These are phyloP conservation scores for Rhyzopertha dominica DNA, from an alignment of 1,140 invertebrate genomes.

Conservation along the genomic window DNA sequence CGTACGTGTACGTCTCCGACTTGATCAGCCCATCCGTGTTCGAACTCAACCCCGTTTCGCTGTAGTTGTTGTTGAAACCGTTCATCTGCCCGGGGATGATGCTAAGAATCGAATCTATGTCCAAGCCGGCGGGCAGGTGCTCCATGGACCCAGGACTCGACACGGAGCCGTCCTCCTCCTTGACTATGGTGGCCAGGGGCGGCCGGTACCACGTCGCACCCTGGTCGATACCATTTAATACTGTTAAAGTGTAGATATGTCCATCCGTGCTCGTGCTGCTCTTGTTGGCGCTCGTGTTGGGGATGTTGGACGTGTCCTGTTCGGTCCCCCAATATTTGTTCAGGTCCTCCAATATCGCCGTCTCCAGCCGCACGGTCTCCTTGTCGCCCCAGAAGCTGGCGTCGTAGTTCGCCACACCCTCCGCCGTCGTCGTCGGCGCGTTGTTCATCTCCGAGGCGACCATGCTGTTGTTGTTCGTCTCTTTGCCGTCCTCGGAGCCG, in stretches of 20 bases:
- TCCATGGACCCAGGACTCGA: slow-evolving; percentile 54
- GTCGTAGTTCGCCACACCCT: slow-evolving; percentile 48
- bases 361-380: slow-evolving; percentile 62
- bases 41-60: slow-evolving; percentile 34
- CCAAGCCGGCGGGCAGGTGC: slow-evolving; percentile 52
- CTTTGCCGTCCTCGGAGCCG: slow-evolving; percentile 52
- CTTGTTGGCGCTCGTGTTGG: slow-evolving; percentile 50
- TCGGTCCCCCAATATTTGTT: slow-evolving; percentile 73
- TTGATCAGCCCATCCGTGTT: slow-evolving; percentile 51
- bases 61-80: slow-evolving; percentile 52
- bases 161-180: slow-evolving; percentile 54
- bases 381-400: slow-evolving; percentile 70
- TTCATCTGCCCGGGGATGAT: slow-evolving; percentile 51
- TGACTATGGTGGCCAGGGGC: slow-evolving; percentile 45
- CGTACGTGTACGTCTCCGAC: slow-evolving; percentile 60
- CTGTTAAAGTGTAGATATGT: slow-evolving; percentile 61
- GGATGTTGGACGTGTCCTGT: slow-evolving; percentile 50
- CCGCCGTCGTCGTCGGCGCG: slow-evolving; percentile 43
- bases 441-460: slow-evolving; percentile 38
- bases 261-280: slow-evolving; percentile 51
- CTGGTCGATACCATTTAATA: slow-evolving; percentile 56
- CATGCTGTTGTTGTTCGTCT: slow-evolving; percentile 63
- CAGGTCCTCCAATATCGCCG: slow-evolving; percentile 69
- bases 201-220: slow-evolving; percentile 49
- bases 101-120: slow-evolving; percentile 61